Evolutionary conservation across 2,113 vertebrate species (phyloP).

Genomic region (Urocitellus parryii): DNA sequence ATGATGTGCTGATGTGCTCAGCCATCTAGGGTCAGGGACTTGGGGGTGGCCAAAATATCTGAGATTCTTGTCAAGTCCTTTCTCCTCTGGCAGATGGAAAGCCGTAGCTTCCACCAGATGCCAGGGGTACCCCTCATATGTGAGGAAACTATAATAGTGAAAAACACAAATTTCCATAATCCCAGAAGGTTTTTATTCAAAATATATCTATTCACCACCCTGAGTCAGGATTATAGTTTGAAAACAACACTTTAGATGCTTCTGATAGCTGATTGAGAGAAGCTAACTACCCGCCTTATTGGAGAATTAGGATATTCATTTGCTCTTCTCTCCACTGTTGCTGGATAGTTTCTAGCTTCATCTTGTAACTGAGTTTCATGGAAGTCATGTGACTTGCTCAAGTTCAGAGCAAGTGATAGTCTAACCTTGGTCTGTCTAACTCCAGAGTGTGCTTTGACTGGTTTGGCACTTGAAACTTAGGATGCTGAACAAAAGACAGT

Average conservation of each 20-base stretch:
- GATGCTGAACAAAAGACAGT: not conserved
- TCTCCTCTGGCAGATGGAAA: not conserved
- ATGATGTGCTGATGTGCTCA: not conserved
- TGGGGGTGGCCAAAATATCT: not conserved
- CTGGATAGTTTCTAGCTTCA: not conserved
- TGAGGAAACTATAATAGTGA: not conserved
- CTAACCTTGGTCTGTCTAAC: not conserved
- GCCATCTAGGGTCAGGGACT: not conserved
- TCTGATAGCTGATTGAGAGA: not conserved
- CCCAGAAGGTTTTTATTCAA: not conserved
- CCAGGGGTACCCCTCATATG: not conserved
- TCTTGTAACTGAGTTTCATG: not conserved
- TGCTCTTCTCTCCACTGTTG: not conserved
- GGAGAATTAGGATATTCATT: not conserved
- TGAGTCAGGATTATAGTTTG: not conserved
- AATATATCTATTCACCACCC: not conserved
- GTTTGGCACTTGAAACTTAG: not conserved
- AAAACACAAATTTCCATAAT: not conserved
- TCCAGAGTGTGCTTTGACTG: not conserved
- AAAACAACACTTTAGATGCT: not conserved
- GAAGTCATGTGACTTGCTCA: not conserved
- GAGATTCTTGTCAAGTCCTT: not conserved
- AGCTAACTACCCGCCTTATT: not conserved
- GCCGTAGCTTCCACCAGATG: not conserved
- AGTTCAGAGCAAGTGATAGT: slow-evolving; percentile 1